A percentile compares a stretch with the other conserved stretches of the same genome.
Evolutionary conservation across 2,888 invertebrate genomes (phyloP).

Genomic region (Ariolimax columbianus): DNA sequence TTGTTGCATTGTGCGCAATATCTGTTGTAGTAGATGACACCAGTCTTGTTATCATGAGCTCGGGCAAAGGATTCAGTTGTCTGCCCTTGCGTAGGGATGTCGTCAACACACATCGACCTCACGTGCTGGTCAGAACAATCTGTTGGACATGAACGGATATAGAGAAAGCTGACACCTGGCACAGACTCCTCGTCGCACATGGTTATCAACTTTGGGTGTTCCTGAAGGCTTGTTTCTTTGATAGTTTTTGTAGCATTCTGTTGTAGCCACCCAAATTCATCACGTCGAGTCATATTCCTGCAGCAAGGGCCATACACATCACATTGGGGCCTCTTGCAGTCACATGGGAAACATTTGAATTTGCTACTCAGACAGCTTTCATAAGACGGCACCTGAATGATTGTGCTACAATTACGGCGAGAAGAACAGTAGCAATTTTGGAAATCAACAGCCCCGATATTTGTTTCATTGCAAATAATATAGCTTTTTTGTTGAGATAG

Average conservation of each 20-base stretch:
- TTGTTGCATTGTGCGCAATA: constrained; percentile 16
- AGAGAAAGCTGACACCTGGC: not conserved
- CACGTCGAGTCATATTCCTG: not conserved
- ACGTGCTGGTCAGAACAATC: not conserved
- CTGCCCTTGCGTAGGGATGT: not conserved
- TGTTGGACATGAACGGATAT: constrained; percentile 19
- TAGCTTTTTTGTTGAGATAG: not conserved
- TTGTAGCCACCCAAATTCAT: not conserved
- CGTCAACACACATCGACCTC: not conserved
- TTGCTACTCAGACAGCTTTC: not conserved
- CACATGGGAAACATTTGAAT: constrained; percentile 20
- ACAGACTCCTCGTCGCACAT: not conserved
- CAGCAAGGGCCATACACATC: constrained; percentile 34
- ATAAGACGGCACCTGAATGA: not conserved
- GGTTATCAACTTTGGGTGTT: not conserved
- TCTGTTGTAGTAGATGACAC: constrained; percentile 13
- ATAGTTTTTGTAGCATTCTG: not conserved
- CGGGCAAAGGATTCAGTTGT: not conserved
- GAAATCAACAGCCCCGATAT: not conserved
- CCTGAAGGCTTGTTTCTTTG: not conserved
- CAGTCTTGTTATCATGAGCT: not conserved
- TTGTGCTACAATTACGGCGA: not conserved
- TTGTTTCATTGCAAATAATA: not conserved
- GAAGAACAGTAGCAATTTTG: not conserved
- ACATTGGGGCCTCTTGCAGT: constrained; percentile 28